Conservation (phyloP, 1,140 invertebrate species). For the Temnothorax nylanderi region DNA sequence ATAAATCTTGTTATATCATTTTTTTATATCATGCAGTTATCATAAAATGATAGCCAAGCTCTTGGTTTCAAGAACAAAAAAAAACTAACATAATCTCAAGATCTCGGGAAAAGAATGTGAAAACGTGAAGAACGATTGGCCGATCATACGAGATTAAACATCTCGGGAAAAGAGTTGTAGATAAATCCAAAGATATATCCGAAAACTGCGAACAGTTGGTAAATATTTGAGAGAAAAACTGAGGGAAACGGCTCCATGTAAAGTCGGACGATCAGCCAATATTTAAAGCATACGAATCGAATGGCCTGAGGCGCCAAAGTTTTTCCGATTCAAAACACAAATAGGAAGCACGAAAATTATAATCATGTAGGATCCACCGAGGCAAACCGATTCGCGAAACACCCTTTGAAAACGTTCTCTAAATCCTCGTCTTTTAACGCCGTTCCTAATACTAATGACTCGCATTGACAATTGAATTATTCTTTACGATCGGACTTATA, state of each 20-base stretch:
- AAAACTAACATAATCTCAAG: not conserved
- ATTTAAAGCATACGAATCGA: conserved; percentile 29
- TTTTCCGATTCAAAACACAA: not conserved
- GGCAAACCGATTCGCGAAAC: not conserved
- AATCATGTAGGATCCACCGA: not conserved
- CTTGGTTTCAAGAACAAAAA: not conserved
- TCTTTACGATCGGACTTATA: not conserved
- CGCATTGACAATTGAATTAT: conserved; percentile 15
- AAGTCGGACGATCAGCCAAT: conserved; percentile 10
- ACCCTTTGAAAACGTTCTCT: not conserved
- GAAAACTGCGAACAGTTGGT: conserved; percentile 2
- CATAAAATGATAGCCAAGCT: not conserved
- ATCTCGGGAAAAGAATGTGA: not conserved
- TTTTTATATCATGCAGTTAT: not conserved
- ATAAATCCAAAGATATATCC: not conserved
- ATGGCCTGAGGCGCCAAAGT: not conserved
- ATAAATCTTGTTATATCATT: not conserved
- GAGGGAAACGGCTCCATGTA: not conserved
- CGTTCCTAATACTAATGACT: not conserved
- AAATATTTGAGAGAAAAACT: conserved; percentile 49
- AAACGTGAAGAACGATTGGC: not conserved
- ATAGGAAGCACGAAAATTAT: not conserved
- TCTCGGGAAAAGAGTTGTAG: not conserved
- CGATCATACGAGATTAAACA: not conserved
- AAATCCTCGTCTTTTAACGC: not conserved